Conservation (phyloP, 1,140 invertebrate species). For the Drosophila repletoides region DNA sequence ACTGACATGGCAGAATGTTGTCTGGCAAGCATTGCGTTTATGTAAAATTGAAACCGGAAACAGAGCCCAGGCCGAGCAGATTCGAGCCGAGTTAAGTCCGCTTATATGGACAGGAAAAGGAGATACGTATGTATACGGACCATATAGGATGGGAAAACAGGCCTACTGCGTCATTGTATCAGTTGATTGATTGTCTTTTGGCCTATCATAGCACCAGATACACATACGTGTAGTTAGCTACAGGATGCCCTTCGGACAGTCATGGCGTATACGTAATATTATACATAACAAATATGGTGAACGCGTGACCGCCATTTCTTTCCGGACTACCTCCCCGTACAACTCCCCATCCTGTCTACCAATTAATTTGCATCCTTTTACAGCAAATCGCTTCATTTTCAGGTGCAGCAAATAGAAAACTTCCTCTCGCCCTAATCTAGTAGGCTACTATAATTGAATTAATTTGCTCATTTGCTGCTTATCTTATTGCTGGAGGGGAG, state of each 20-base stretch:
- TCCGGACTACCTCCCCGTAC: not conserved
- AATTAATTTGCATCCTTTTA: conserved; percentile 68
- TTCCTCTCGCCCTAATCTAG: not conserved
- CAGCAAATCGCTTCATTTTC: conserved; percentile 41
- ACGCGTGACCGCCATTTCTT: conserved; percentile 47
- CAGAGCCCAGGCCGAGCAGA: conserved; percentile 11
- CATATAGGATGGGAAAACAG: not conserved
- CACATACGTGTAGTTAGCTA: conserved; percentile 17
- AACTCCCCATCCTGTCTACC: not conserved
- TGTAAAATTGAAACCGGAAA: conserved; percentile 69
- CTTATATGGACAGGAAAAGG: not conserved
- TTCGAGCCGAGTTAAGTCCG: not conserved
- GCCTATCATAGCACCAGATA: conserved; percentile 24
- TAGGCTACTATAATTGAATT: not conserved
- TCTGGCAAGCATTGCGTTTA: conserved; percentile 48
- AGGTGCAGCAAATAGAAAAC: conserved; percentile 43
- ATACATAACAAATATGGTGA: conserved; percentile 65
- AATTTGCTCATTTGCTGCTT: too few relatives aligned
- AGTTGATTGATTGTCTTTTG: conserved; percentile 69
- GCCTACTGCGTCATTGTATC: conserved; percentile 55
- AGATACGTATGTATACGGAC: not conserved
- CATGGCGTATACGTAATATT: conserved; percentile 61
- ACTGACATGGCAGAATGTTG: conserved; percentile 55
- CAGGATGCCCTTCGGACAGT: conserved; percentile 6
- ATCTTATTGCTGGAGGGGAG: too few relatives aligned